Evolutionary conservation across 2,113 vertebrate species (phyloP).

Genomic region (Motacilla tschutschensis): DNA sequence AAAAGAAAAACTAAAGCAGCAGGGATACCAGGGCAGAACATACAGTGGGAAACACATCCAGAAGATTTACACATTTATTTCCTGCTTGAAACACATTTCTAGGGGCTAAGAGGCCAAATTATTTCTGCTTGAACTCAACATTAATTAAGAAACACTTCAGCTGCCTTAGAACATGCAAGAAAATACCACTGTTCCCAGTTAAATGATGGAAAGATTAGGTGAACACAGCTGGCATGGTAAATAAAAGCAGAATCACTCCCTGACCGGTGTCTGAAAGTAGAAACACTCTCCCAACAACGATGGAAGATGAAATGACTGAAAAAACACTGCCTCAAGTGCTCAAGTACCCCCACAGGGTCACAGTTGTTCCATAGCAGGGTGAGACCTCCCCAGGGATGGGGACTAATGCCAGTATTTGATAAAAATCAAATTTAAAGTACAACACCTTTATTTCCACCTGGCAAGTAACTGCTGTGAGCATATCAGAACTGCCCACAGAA

Average conservation of each 20-base stretch:
- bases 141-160: not conserved
- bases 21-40: not conserved
- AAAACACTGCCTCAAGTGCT: accelerated
- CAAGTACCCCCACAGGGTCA: too few species aligned
- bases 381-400: not conserved
- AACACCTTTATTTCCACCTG: constrained; percentile 1
- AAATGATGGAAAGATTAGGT: not conserved
- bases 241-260: not conserved
- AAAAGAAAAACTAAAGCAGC: not conserved
- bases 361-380: not conserved
- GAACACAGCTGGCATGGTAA: not conserved
- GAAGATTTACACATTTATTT: not conserved
- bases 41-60: not conserved
- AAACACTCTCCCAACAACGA: not conserved
- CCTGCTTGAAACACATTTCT: not conserved
- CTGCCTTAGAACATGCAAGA: not conserved
- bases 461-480: not conserved
- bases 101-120: not conserved
- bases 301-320: not conserved
- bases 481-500: not conserved
- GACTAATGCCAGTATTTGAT: not conserved
- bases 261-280: not conserved
- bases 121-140: not conserved
- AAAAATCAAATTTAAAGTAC: not conserved
- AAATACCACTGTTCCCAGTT: not conserved